Percentiles rank a stretch among this genome's conserved stretches.
These are phyloP conservation scores for Indri indri DNA, from an alignment of 2,113 vertebrate genomes.

Conservation along the genomic window DNA sequence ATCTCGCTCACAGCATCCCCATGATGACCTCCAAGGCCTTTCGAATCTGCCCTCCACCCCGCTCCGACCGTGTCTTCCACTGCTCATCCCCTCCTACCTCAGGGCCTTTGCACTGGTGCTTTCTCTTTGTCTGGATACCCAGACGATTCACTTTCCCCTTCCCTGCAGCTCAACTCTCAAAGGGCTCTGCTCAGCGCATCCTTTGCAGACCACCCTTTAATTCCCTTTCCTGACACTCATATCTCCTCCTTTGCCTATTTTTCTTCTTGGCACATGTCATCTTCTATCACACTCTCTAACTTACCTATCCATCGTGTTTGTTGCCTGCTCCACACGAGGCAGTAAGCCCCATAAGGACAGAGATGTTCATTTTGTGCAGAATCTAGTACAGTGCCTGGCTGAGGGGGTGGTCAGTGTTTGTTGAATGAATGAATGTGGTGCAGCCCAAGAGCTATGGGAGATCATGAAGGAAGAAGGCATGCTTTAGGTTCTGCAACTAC, in stretches of 20 bases:
- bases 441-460: not conserved
- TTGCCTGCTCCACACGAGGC: not conserved
- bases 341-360: not conserved
- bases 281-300: not conserved
- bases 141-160: not conserved
- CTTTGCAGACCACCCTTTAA: not conserved
- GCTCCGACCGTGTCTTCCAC: not conserved
- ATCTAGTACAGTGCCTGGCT: not conserved
- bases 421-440: not conserved
- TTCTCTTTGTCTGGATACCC: not conserved
- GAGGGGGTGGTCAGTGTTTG: not conserved
- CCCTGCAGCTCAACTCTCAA: not conserved
- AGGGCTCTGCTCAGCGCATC: not conserved
- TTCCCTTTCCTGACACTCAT: not conserved
- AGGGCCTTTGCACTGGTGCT: not conserved
- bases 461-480: not conserved
- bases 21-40: fast-evolving
- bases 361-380: not conserved
- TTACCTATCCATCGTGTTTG: fast-evolving
- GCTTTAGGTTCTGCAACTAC: too few species aligned
- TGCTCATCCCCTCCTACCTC: not conserved
- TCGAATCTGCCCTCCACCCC: fast-evolving
- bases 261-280: not conserved
- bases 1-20: fast-evolving
- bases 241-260: not conserved